A percentile compares a stretch with the other conserved stretches of the same genome.
Evolutionary conservation across 2,888 invertebrate genomes (phyloP).

Genomic region (Hesperia comma): DNA sequence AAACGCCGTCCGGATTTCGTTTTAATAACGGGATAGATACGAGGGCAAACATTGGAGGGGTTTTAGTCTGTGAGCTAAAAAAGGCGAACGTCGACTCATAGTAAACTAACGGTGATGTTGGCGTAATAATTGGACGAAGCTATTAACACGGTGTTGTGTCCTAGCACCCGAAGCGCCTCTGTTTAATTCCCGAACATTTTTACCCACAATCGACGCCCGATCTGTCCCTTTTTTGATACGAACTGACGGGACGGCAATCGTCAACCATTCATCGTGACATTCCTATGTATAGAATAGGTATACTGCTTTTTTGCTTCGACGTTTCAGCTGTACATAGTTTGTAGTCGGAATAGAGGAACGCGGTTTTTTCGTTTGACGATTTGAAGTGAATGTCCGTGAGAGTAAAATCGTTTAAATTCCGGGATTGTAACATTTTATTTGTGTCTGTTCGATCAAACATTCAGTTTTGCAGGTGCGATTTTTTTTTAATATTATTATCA

Average conservation of each 20-base stretch:
- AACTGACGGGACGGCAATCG: slow-evolving; percentile 22
- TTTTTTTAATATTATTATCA: neutral
- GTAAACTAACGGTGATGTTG: slow-evolving; percentile 48
- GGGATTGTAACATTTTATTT: slow-evolving; percentile 5
- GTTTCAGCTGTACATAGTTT: slow-evolving; percentile 29
- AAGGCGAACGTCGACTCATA: slow-evolving; percentile 42
- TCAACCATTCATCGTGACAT: slow-evolving; percentile 17
- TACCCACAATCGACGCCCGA: slow-evolving; percentile 46
- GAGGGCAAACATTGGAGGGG: slow-evolving; percentile 51
- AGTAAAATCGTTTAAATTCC: slow-evolving; percentile 23
- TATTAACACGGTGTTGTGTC: slow-evolving; percentile 50
- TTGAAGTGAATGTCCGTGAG: slow-evolving; percentile 28
- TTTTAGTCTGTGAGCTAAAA: slow-evolving; percentile 48
- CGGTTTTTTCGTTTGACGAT: slow-evolving; percentile 26
- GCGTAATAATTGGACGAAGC: slow-evolving; percentile 53
- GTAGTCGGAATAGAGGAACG: slow-evolving; percentile 14
- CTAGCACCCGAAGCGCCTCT: slow-evolving; percentile 39
- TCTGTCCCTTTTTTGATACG: slow-evolving; percentile 29
- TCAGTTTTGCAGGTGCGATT: neutral
- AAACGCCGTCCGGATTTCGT: slow-evolving; percentile 49
- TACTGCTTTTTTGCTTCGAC: slow-evolving; percentile 26
- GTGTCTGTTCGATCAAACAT: neutral
- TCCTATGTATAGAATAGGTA: slow-evolving; percentile 28
- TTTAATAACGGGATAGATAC: slow-evolving; percentile 55
- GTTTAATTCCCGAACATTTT: slow-evolving; percentile 48